Evolutionary conservation across 2,797 vertebrate genomes (phyloP), one percentile per base, ranked within the genome.

Genomic region (Notolepis coatsorum): DNA sequence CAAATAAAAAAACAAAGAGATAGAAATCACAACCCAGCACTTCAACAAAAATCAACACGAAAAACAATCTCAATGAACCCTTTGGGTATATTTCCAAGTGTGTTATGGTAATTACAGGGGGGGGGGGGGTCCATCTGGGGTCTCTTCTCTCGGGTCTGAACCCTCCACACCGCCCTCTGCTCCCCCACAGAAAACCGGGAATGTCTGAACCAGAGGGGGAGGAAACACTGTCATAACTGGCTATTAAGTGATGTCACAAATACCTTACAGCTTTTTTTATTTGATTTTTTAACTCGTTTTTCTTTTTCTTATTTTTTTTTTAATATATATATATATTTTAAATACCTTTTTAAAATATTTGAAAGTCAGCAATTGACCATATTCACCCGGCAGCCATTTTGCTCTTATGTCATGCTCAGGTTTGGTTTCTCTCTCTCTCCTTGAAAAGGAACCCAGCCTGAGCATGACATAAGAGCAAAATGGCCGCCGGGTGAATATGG

Each of bases 291-390:
- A 25, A 41, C 35, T 38, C 20, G 25, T 77, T 79, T 79, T 58
- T 49, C 50, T 63, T 20, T 73, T 77, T 12, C 69, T 59, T 49
- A 10, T 74, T 5, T 18, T 66, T 73, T 66, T 77, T 71, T 76
- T 69, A 43, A 46, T 53, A 77, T 80, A 80, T 86, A 79, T 79
- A 53, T 42, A 68, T 38, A 73, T 81, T 80, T 71, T 69, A 24
- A 65, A 57, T n/a, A n/a, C 52, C 72, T 77, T 81, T 76, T 60
- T 27, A 55, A 83, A 77, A 68, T 68, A 68, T 81, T 52, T 81
- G 65, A 84, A 89, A 73, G 78, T 69, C 68, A 65, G 75, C 68
- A 75, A 84, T n/a, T n/a, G n/a, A n/a, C n/a, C n/a, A n/a, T n/a
- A n/a, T n/a, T n/a, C n/a, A n/a, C n/a, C n/a, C n/a, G n/a, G n/a